These are phyloP conservation scores for Fregetta grallaria DNA, from an alignment of 2,113 vertebrate genomes.

Conservation along the genomic window DNA sequence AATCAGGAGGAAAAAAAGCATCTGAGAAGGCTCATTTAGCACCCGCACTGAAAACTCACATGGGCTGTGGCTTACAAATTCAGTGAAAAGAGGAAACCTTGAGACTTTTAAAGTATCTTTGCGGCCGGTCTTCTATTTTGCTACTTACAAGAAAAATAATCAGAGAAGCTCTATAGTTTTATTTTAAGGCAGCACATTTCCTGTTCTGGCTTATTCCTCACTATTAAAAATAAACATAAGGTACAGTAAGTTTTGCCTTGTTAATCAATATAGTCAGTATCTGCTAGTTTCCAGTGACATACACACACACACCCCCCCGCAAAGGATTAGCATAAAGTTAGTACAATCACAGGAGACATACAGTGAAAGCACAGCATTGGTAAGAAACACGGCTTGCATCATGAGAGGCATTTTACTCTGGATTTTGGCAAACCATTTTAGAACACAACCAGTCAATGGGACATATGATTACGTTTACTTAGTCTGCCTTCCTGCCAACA, in stretches of 20 bases:
- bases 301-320: background rate
- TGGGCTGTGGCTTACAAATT: background rate
- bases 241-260: background rate
- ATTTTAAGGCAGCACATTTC: background rate
- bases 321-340: background rate
- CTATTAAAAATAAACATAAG: background rate
- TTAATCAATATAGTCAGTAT: background rate
- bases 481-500: background rate
- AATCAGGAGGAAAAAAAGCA: background rate
- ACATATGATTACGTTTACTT: background rate
- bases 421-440: background rate
- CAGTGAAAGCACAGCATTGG: background rate
- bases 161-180: background rate
- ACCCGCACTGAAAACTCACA: background rate
- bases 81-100: slow-evolving; percentile 19
- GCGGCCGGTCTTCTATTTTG: background rate
- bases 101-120: background rate
- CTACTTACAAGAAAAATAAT: background rate
- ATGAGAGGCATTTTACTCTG: background rate
- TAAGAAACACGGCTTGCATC: background rate
- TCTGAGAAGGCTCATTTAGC: background rate
- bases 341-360: background rate
- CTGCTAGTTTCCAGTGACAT: background rate
- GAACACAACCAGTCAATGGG: background rate
- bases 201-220: background rate